Conservation (phyloP, 1,140 invertebrate species). For the Mya arenaria region DNA sequence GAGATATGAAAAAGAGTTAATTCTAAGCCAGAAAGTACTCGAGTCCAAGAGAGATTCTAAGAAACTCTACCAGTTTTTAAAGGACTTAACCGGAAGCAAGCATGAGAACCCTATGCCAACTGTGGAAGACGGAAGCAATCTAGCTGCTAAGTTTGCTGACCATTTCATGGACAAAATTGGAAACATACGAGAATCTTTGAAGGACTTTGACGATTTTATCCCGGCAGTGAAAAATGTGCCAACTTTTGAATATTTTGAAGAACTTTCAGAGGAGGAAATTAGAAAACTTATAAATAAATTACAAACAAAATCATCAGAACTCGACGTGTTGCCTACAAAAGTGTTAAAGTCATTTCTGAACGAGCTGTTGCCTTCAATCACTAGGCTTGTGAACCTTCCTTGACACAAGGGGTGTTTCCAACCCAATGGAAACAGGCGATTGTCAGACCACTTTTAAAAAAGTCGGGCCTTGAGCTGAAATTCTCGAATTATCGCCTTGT, state of each 20-base stretch:
- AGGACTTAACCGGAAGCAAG: conserved; percentile 39
- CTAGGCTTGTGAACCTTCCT: conserved; percentile 3
- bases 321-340: conserved; percentile 32
- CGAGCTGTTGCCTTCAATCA: conserved; percentile 13
- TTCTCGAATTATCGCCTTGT: no score
- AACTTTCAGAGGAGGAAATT: conserved; percentile 17
- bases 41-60: conserved; percentile 19
- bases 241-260: conserved; percentile 6
- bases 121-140: neutral
- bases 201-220: conserved; percentile 11
- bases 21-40: conserved; percentile 15
- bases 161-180: conserved; percentile 48
- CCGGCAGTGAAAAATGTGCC: neutral
- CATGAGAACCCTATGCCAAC: conserved; percentile 28
- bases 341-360: conserved; percentile 39
- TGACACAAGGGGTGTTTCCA: conserved; percentile 38
- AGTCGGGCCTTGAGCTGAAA: no score
- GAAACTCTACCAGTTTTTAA: conserved; percentile 23
- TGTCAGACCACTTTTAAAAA: no score
- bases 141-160: conserved; percentile 40
- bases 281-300: conserved; percentile 11
- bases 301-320: conserved; percentile 45
- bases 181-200: conserved; percentile 15
- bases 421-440: conserved; percentile 4
- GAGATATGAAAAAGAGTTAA: conserved; percentile 4